A percentile compares a stretch with the other conserved stretches of the same genome.
phyloP scores from a whole-genome alignment of 2,797 vertebrate species.

The Alectoris magna region DNA sequence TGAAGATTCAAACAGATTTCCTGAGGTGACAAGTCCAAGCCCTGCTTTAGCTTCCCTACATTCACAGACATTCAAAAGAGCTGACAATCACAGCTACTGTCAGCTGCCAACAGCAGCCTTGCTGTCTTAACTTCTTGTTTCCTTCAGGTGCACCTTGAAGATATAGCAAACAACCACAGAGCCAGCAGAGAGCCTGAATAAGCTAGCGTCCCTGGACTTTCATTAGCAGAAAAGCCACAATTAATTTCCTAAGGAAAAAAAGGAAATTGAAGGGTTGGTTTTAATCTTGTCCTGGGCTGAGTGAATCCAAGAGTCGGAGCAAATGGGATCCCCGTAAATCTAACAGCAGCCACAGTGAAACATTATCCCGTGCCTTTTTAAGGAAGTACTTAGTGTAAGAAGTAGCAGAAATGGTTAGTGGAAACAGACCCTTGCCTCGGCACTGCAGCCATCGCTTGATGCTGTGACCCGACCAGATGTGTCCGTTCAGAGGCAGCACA shows the following conservation, averaged over 20 bases:
- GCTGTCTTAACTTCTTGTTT: slow-evolving; percentile 31
- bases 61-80: not conserved
- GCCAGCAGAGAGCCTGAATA: slow-evolving; percentile 33
- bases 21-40: not conserved
- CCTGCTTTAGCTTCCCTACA: not conserved
- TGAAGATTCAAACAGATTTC: not conserved
- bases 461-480: slow-evolving; percentile 71
- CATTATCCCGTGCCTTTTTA: slow-evolving; percentile 53
- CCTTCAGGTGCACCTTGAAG: slow-evolving; percentile 57
- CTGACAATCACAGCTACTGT: not conserved
- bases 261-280: slow-evolving; percentile 49
- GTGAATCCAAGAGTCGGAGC: slow-evolving; percentile 54
- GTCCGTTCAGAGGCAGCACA: slow-evolving; percentile 3
- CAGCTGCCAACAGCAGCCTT: slow-evolving; percentile 18
- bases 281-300: slow-evolving; percentile 54
- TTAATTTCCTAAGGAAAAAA: slow-evolving; percentile 66
- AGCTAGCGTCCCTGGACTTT: slow-evolving; percentile 52
- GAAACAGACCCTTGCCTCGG: slow-evolving; percentile 64
- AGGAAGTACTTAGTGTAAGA: slow-evolving; percentile 73
- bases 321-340: slow-evolving; percentile 63
- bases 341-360: slow-evolving; percentile 69
- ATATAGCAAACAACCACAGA: slow-evolving; percentile 19
- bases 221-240: slow-evolving; percentile 68
- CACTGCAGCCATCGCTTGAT: slow-evolving; percentile 47
- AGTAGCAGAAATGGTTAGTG: slow-evolving; percentile 69